Conservation (phyloP, 2,888 invertebrate species). For the Pseudococcus longispinus region DNA sequence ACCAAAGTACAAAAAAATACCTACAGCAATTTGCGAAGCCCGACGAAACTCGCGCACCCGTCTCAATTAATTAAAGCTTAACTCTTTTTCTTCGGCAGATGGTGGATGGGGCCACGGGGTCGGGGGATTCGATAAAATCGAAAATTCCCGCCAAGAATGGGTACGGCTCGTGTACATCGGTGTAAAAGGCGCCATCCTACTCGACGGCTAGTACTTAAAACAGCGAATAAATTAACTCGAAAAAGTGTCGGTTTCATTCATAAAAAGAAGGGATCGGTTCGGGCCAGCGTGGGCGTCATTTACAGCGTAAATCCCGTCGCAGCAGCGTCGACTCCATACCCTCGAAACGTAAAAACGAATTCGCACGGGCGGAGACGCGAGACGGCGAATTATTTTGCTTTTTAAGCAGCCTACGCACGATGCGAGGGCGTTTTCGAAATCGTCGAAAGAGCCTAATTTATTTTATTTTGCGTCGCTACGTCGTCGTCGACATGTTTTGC, state of each 20-base stretch:
- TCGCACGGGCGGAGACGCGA: neutral
- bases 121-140: neutral
- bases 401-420: constrained; percentile 52
- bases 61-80: constrained; percentile 10
- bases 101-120: no score
- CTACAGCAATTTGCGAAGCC: neutral
- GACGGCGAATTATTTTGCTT: constrained; percentile 52
- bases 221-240: constrained; percentile 37
- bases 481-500: constrained; percentile 41
- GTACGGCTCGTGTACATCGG: neutral
- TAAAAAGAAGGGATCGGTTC: constrained; percentile 52
- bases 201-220: constrained; percentile 19
- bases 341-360: constrained; percentile 43
- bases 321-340: constrained; percentile 46
- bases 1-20: neutral
- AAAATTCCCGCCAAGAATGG: constrained; percentile 7
- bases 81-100: neutral
- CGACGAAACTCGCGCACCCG: neutral
- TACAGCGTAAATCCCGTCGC: constrained; percentile 50
- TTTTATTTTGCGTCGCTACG: constrained; percentile 54
- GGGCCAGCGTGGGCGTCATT: constrained; percentile 54
- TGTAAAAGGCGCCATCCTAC: constrained; percentile 14
- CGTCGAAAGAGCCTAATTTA: constrained; percentile 50
- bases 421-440: constrained; percentile 54
- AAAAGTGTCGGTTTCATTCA: constrained; percentile 56